phyloP scores from a whole-genome alignment of 23 tunicate genomes.

The Clavelina lepadiformis region DNA sequence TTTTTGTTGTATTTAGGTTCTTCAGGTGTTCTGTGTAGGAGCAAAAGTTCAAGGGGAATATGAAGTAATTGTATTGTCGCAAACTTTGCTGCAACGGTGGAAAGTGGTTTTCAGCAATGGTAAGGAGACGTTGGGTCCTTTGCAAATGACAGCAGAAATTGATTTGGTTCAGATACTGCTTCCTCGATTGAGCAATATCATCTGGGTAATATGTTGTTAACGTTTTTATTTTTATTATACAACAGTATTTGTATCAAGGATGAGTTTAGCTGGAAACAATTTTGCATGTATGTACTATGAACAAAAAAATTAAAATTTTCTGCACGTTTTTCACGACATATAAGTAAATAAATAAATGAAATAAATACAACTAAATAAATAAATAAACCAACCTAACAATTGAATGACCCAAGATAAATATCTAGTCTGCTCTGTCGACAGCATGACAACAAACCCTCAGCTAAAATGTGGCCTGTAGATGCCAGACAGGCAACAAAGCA shows the following conservation, averaged over 20 bases:
- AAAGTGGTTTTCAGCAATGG: constrained; percentile 11
- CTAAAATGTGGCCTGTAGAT: constrained; percentile 64
- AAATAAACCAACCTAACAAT: too few species aligned
- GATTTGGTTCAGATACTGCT: constrained; percentile 22
- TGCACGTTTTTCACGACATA: too few species aligned
- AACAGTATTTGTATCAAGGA: too few species aligned
- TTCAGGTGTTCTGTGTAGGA: constrained; percentile 6
- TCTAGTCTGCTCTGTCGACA: neutral
- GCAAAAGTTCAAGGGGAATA: constrained; percentile 10
- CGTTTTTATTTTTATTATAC: neutral
- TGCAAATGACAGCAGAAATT: constrained; percentile 26
- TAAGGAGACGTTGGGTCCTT: constrained; percentile 11
- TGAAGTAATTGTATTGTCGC: constrained; percentile 39
- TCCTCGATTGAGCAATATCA: constrained; percentile 5
- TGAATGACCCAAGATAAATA: neutral
- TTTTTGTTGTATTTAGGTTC: constrained; percentile 14
- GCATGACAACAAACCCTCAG: neutral
- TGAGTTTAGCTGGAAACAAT: too few species aligned
- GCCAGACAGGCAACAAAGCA: constrained; percentile 20
- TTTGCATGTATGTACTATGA: too few species aligned
- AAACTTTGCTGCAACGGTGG: constrained; percentile 37
- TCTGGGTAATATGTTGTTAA: constrained; percentile 33
- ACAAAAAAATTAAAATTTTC: too few species aligned
- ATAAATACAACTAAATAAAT: too few species aligned
- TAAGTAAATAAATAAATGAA: too few species aligned